Evolutionary conservation across 23 tunicate species (phyloP).

Genomic region (Trididemnum nubilum): DNA sequence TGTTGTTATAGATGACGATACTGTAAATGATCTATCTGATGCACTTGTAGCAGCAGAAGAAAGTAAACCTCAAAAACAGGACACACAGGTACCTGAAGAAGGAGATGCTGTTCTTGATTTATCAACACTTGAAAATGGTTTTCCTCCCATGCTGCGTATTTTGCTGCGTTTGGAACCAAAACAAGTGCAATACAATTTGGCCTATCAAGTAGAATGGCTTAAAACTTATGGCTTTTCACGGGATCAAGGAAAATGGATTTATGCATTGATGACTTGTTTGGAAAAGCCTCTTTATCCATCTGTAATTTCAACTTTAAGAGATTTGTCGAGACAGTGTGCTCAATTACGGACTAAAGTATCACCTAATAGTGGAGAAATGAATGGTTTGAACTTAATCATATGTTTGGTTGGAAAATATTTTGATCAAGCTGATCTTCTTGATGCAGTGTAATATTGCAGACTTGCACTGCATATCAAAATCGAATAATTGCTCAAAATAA

Average conservation of each 20-base stretch:
- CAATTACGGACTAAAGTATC: slow-evolving; percentile 15
- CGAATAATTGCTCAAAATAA: no score
- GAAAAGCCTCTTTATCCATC: slow-evolving; percentile 78
- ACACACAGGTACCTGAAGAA: not conserved
- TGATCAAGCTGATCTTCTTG: slow-evolving; percentile 74
- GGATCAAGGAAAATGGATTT: slow-evolving; percentile 95
- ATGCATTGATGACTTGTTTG: slow-evolving; percentile 59
- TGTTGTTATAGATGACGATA: not conserved
- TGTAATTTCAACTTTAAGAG: slow-evolving; percentile 62
- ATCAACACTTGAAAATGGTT: slow-evolving; percentile 57
- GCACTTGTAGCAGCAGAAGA: not conserved
- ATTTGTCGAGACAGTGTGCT: slow-evolving; percentile 66
- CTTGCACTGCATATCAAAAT: no score
- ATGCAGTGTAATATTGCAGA: slow-evolving; percentile 23
- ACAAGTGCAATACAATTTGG: slow-evolving; percentile 66
- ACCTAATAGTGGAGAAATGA: slow-evolving; percentile 38
- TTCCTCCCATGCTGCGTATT: slow-evolving; percentile 79
- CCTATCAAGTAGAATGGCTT: slow-evolving; percentile 77
- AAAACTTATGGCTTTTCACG: slow-evolving; percentile 68
- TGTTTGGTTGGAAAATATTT: slow-evolving; percentile 77
- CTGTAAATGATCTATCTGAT: not conserved
- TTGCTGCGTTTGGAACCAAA: slow-evolving; percentile 74
- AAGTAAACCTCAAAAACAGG: not conserved
- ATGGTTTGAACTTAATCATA: slow-evolving; percentile 83
- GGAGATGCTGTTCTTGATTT: slow-evolving; percentile 42